Percentiles rank a stretch among this genome's conserved stretches.
phyloP scores from a whole-genome alignment of 2,113 vertebrate species.

The Synchiropus splendidus region DNA sequence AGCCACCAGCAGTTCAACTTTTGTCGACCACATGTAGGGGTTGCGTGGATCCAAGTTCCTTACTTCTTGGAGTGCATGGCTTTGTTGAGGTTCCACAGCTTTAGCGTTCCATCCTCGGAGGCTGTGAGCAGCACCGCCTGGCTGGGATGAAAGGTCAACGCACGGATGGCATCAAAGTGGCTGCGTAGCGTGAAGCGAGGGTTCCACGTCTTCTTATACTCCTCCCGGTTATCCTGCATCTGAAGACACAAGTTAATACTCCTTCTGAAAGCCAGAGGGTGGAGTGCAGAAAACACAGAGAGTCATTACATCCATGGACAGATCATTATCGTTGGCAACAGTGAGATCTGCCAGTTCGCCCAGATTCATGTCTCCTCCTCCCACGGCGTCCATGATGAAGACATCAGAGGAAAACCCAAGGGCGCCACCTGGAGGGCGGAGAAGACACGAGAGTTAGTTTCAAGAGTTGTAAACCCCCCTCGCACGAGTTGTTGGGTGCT shows the following conservation, averaged over 20 bases:
- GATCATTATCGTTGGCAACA: constrained; percentile 86
- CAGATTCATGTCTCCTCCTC: constrained; percentile 82
- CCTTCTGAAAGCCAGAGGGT: too few species aligned
- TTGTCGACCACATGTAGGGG: too few species aligned
- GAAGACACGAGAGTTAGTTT: constrained; percentile 1
- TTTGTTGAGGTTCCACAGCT: constrained; percentile 91
- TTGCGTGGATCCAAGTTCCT: too few species aligned
- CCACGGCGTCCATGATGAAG: constrained; percentile 83
- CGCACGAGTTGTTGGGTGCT: too few species aligned
- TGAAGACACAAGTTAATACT: constrained; percentile 23
- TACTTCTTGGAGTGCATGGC: constrained; percentile 84
- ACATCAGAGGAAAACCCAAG: constrained; percentile 83
- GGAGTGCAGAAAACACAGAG: background rate
- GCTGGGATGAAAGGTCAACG: constrained; percentile 80
- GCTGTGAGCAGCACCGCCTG: constrained; percentile 79
- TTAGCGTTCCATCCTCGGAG: constrained; percentile 83
- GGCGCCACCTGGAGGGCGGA: constrained; percentile 66
- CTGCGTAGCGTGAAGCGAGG: constrained; percentile 85
- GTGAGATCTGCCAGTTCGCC: constrained; percentile 89
- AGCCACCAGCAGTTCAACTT: too few species aligned
- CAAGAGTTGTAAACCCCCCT: too few species aligned
- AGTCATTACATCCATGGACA: constrained; percentile 79
- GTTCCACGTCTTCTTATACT: constrained; percentile 87
- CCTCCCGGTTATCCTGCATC: constrained; percentile 79
- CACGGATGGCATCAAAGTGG: constrained; percentile 84